Percentiles rank a stretch among this genome's conserved stretches.
These are phyloP conservation scores for Poecilobothrus nobilitatus DNA, from an alignment of 2,888 invertebrate species.

Conservation along the genomic window DNA sequence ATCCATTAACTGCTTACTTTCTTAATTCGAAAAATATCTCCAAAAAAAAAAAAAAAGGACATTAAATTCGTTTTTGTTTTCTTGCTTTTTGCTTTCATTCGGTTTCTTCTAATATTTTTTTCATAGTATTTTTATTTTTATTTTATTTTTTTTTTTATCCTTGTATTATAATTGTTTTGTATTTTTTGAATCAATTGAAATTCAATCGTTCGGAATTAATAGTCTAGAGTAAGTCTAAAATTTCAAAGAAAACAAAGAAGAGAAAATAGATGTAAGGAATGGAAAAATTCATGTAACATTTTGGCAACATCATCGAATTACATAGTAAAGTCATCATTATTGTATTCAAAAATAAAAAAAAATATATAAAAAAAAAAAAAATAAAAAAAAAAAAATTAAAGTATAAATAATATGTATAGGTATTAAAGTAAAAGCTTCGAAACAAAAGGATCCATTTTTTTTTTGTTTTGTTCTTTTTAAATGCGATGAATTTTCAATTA, in stretches of 20 bases:
- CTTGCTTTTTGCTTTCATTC: neutral
- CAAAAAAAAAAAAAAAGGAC: neutral
- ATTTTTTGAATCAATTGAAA: slow-evolving; percentile 1
- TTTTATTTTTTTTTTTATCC: neutral
- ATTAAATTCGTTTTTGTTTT: neutral
- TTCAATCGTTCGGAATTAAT: slow-evolving; percentile 1
- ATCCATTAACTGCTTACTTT: slow-evolving; percentile 6
- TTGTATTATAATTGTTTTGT: neutral
- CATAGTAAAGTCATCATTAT: neutral
- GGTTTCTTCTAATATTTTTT: neutral
- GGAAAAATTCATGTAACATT: neutral
- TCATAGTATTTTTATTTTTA: neutral
- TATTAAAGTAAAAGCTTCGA: no score
- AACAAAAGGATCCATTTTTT: no score
- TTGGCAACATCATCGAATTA: neutral
- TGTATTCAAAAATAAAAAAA: no score
- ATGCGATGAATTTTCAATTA: no score
- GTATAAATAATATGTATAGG: no score
- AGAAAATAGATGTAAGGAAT: neutral
- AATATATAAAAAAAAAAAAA: no score
- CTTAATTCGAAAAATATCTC: neutral
- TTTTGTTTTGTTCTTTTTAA: no score
- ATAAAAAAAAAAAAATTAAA: no score
- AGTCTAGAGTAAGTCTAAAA: neutral
- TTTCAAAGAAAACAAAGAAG: neutral